A percentile compares a stretch with the other conserved stretches of the same genome.
These are phyloP conservation scores for Tapirus terrestris DNA, from an alignment of 2,113 vertebrate species.

Conservation along the genomic window DNA sequence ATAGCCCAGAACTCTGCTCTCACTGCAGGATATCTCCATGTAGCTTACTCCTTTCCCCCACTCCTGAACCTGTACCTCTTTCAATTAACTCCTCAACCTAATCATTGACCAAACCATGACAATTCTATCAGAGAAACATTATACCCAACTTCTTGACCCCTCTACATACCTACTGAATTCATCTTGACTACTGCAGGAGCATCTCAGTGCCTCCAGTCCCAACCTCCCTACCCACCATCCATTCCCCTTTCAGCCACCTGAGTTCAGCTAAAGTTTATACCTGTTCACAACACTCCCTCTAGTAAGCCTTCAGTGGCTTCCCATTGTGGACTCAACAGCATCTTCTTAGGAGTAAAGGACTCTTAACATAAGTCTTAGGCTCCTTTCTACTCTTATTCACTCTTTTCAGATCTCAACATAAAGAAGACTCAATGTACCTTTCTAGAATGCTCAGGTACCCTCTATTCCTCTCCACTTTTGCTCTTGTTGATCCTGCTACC, in stretches of 20 bases:
- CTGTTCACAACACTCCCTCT: neutral
- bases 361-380: neutral
- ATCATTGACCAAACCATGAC: neutral
- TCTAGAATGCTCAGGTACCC: neutral
- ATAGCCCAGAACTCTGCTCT: neutral
- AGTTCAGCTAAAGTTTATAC: neutral
- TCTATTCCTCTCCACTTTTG: neutral
- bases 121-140: neutral
- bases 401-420: neutral
- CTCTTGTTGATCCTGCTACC: neutral
- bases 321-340: too few relatives aligned
- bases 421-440: neutral
- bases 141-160: neutral
- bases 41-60: neutral
- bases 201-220: neutral
- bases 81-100: neutral
- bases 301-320: neutral
- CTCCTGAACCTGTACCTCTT: neutral
- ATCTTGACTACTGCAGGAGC: neutral
- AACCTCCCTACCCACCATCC: neutral
- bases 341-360: neutral
- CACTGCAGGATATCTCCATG: neutral
- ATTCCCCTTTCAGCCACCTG: neutral
- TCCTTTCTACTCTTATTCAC: neutral
- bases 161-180: neutral